Conservation (phyloP, 2,797 vertebrate species). For the Trichosurus vulpecula region DNA sequence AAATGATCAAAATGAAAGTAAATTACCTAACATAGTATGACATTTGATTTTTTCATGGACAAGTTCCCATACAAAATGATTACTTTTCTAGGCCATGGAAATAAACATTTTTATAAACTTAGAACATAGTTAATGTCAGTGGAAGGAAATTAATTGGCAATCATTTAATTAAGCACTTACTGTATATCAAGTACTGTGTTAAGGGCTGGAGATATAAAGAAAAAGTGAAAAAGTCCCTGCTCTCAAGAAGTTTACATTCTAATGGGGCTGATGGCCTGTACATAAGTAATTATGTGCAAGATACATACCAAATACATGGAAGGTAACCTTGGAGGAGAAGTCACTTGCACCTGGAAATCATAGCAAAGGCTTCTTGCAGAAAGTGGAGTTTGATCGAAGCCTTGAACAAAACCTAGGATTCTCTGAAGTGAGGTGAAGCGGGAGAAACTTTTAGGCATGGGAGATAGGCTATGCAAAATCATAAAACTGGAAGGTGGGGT, state of each 20-base stretch:
- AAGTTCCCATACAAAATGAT: constrained; percentile 60
- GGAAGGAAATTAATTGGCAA: neutral
- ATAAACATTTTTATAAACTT: neutral
- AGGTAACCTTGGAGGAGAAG: too few species aligned
- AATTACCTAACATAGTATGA: constrained; percentile 61
- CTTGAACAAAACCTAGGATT: neutral
- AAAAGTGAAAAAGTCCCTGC: neutral
- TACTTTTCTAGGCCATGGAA: neutral
- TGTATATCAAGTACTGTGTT: neutral
- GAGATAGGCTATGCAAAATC: neutral
- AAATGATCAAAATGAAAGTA: constrained; percentile 73
- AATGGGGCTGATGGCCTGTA: neutral
- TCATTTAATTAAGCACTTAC: neutral
- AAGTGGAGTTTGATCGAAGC: neutral
- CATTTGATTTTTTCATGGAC: constrained; percentile 61
- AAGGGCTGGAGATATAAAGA: neutral
- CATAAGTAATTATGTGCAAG: neutral
- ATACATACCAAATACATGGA: too few species aligned
- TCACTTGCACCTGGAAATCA: neutral
- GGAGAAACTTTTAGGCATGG: neutral
- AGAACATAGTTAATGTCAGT: neutral
- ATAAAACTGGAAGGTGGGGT: neutral
- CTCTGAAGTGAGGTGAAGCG: neutral
- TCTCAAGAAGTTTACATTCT: neutral
- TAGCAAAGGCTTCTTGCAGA: neutral